Evolutionary conservation across 92 coral and sea anemone species (phyloP).

Genomic region (Actinernus sp.): DNA sequence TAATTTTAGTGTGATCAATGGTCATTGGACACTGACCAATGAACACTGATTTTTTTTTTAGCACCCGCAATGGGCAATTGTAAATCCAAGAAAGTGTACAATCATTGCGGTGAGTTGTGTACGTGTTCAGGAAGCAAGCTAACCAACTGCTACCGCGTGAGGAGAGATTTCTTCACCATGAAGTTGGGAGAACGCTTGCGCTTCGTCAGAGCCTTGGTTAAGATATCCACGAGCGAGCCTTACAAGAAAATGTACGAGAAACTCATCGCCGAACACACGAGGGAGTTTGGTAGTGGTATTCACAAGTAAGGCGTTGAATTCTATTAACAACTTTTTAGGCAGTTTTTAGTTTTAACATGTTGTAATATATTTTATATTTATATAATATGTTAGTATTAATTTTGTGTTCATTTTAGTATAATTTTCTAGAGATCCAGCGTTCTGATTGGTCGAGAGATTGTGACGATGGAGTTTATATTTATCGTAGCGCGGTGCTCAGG

Average conservation of each 20-base stretch:
- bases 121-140: constrained; percentile 53
- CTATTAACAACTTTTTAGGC: too few species aligned
- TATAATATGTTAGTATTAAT: too few species aligned
- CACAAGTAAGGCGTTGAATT: constrained; percentile 46
- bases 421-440: too few species aligned
- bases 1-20: too few species aligned
- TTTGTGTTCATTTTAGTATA: too few species aligned
- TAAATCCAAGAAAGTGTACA: constrained; percentile 37
- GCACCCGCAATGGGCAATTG: too few species aligned
- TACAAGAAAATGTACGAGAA: constrained; percentile 45
- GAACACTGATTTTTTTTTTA: too few species aligned
- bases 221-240: constrained; percentile 45
- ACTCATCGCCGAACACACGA: constrained; percentile 66
- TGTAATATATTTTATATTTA: too few species aligned
- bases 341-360: too few species aligned
- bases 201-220: constrained; percentile 45
- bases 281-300: constrained; percentile 39
- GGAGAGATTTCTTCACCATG: constrained; percentile 76
- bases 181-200: constrained; percentile 69
- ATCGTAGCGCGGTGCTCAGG: background rate
- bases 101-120: constrained; percentile 69
- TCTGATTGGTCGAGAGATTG: too few species aligned
- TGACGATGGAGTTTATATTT: too few species aligned
- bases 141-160: constrained; percentile 62
- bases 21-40: too few species aligned